phyloP scores from a whole-genome alignment of 2,888 invertebrate genomes.

The Elegia similella region DNA sequence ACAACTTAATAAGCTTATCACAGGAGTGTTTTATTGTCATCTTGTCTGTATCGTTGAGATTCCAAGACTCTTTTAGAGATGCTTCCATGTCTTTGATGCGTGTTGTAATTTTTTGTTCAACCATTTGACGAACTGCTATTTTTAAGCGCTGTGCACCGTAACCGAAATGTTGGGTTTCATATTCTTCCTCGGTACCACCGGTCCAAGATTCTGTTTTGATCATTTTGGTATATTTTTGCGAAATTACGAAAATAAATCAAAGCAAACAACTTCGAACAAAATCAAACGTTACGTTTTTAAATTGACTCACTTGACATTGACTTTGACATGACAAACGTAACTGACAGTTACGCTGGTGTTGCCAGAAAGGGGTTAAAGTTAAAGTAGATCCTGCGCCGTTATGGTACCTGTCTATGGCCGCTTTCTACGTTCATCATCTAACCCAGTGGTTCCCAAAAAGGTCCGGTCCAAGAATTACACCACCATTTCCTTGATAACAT shows the following conservation, averaged over 20 bases:
- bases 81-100: slow-evolving; percentile 68
- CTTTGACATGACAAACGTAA: too few relatives aligned
- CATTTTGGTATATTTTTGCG: slow-evolving; percentile 37
- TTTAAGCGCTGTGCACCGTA: slow-evolving; percentile 71
- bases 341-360: too few relatives aligned
- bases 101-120: slow-evolving; percentile 65
- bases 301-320: background rate
- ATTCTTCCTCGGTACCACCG: slow-evolving; percentile 73
- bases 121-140: slow-evolving; percentile 70
- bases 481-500: too few relatives aligned
- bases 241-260: background rate
- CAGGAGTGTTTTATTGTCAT: slow-evolving; percentile 57
- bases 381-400: too few relatives aligned
- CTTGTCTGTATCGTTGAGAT: slow-evolving; percentile 67
- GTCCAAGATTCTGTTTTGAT: slow-evolving; percentile 58
- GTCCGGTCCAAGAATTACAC: too few relatives aligned
- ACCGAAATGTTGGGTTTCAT: slow-evolving; percentile 74
- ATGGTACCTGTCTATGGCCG: too few relatives aligned
- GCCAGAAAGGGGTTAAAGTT: too few relatives aligned
- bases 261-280: background rate
- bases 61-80: slow-evolving; percentile 54
- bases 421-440: too few relatives aligned
- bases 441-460: too few relatives aligned
- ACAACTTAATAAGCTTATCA: slow-evolving; percentile 61
- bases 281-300: background rate